These are phyloP conservation scores for Rotaria magnacalcarata DNA, from an alignment of 2,888 invertebrate species.

Conservation along the genomic window DNA sequence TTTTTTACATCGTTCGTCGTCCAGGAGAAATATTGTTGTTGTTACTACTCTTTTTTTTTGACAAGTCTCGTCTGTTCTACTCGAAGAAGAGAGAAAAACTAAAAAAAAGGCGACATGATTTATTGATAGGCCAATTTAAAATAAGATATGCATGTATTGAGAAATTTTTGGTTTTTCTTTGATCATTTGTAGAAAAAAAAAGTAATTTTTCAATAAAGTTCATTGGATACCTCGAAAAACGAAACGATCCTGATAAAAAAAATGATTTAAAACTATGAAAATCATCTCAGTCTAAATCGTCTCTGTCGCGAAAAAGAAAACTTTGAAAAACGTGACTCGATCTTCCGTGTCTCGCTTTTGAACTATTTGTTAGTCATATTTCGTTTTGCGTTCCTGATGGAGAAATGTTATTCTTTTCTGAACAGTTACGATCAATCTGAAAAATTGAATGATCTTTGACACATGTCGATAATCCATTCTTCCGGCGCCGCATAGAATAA, in stretches of 20 bases:
- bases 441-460: not conserved
- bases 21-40: slow-evolving; percentile 4
- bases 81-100: not conserved
- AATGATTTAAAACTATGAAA: too few species aligned
- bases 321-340: too few species aligned
- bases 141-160: not conserved
- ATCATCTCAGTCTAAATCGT: too few species aligned
- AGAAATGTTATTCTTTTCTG: not conserved
- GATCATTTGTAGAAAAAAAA: too few species aligned
- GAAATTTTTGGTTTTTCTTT: too few species aligned
- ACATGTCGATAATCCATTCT: slow-evolving; percentile 29
- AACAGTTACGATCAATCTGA: not conserved
- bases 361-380: too few species aligned
- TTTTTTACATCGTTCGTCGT: not conserved
- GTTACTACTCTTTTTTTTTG: not conserved
- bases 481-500: not conserved
- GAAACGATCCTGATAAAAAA: too few species aligned
- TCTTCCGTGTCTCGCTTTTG: too few species aligned
- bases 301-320: too few species aligned
- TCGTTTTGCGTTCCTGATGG: too few species aligned
- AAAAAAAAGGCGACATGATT: not conserved
- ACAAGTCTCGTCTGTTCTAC: not conserved
- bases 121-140: not conserved
- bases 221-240: too few species aligned
- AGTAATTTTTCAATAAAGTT: too few species aligned